Evolutionary conservation across 2,888 invertebrate species (phyloP).

Genomic region (Lobophora halterata): DNA sequence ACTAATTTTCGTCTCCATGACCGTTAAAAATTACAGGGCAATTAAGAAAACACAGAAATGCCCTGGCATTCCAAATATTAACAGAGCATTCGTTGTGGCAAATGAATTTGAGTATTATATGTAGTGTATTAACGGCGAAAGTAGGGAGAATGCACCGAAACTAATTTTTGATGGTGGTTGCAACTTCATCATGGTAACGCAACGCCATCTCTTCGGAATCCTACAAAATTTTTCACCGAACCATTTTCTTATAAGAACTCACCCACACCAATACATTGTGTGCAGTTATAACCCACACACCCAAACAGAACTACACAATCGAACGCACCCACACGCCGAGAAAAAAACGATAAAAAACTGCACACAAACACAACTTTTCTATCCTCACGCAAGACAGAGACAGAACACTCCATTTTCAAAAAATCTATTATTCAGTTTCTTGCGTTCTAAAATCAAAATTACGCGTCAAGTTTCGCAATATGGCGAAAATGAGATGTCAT

Average conservation of each 20-base stretch:
- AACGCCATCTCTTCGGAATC: conserved; percentile 76
- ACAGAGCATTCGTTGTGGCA: conserved; percentile 16
- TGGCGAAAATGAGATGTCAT: conserved; percentile 44
- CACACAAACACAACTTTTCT: conserved; percentile 58
- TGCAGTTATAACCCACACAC: conserved; percentile 47
- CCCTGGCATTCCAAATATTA: conserved; percentile 37
- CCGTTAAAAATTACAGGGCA: conserved; percentile 30
- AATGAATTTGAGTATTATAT: conserved; percentile 33
- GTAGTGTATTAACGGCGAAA: conserved; percentile 29
- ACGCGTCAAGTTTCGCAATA: conserved; percentile 28
- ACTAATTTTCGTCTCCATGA: conserved; percentile 28
- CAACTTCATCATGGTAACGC: conserved; percentile 52
- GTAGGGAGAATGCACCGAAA: conserved; percentile 34
- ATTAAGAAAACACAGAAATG: conserved; percentile 33
- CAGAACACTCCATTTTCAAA: conserved; percentile 43
- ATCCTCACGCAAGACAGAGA: conserved; percentile 43
- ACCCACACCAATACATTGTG: conserved; percentile 48
- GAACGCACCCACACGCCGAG: conserved; percentile 76
- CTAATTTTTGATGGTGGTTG: conserved; percentile 64
- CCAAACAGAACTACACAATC: conserved; percentile 57
- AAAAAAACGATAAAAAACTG: conserved; percentile 79
- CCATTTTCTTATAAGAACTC: conserved; percentile 78
- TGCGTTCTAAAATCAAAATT: conserved; percentile 22
- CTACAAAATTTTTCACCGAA: conserved; percentile 75
- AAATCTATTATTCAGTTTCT: conserved; percentile 31